Evolutionary conservation across 2,113 vertebrate genomes (phyloP), one percentile per base, ranked within the genome.

Genomic region (Sprattus sprattus): DNA sequence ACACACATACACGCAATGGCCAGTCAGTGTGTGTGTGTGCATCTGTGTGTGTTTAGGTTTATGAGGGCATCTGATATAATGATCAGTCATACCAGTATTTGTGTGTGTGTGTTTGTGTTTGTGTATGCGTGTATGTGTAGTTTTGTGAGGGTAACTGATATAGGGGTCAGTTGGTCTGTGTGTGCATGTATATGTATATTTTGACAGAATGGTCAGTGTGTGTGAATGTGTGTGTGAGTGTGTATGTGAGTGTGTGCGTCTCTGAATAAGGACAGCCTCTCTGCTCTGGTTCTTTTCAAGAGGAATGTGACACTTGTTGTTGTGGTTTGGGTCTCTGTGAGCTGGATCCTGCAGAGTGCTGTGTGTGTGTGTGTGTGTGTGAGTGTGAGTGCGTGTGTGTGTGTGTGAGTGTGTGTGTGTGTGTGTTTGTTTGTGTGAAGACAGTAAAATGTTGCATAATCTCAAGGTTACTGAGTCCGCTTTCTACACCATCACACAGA

Each of bases 271-370:
- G 32, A 71, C 64, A 67, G 60, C 8, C 64, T 13, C 25, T 71
- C 64, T 71, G 9, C 25, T 71, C 25, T 71, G 64, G n/a, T 32
- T 71, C n/a, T 28, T 2, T 25, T 71, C 10, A 25, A 71, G n/a
- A 28, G n/a, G 64, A 71, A 71, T 71, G 64, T 71, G 25, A 71
- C 64, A 71, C 64, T 71, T 71, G 64, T 32, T 71, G n/a, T 32
- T 71, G n/a, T 7, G n/a, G 64, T 71, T 28, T 71, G 64, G 22
- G 11, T 8, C n/a, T 25, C 28, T 28, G 64, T 13, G 25, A 13
- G 10, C 28, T 4, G 28, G 25, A 28, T 71, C 5, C 6, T 18
- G 18, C 6, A 22, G 18, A 22, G 57, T 64, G 57, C 20, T 18
- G 57, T 64, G 57, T n/a, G 39, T 22, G 60, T 8, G 60, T n/a